phyloP scores from a whole-genome alignment of 2,113 vertebrate genomes.

The Amphiprion ocellaris region DNA sequence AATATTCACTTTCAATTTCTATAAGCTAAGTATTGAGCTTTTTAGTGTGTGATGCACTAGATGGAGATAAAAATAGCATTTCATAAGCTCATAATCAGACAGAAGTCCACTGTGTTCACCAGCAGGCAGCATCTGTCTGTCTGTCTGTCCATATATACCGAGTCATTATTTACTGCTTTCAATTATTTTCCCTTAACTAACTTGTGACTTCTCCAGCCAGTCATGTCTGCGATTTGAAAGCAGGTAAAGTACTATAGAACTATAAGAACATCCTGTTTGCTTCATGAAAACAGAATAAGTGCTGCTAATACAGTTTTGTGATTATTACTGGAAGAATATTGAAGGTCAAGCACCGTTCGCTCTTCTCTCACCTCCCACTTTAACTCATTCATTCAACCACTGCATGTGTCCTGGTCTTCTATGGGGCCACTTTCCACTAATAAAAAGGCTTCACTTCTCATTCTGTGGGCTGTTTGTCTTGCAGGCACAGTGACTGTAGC shows the following conservation, averaged over 20 bases:
- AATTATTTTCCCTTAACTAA: slow-evolving; percentile 33
- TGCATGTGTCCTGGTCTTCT: neutral
- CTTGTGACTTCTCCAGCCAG: slow-evolving; percentile 5
- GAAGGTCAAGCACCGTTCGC: slow-evolving; percentile 16
- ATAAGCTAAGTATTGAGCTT: neutral
- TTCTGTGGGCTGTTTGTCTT: slow-evolving; percentile 2
- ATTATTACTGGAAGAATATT: neutral
- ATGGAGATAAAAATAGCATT: neutral
- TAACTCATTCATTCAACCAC: neutral
- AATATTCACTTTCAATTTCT: slow-evolving; percentile 5
- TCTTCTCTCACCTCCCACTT: neutral
- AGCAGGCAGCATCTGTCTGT: neutral
- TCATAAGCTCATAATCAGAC: neutral
- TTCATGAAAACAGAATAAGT: neutral
- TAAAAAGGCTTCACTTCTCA: neutral
- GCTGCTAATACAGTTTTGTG: neutral
- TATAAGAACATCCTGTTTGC: neutral
- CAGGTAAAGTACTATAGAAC: neutral
- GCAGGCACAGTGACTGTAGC: neutral
- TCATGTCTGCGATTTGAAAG: slow-evolving; percentile 4
- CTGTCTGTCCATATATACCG: too few relatives aligned
- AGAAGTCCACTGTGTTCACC: neutral
- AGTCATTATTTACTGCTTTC: neutral
- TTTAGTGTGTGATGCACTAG: neutral
- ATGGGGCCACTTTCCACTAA: neutral